Base-by-base conservation (phyloP, 2,888 invertebrate species). In the Sinohyriopsis cumingii region DNA sequence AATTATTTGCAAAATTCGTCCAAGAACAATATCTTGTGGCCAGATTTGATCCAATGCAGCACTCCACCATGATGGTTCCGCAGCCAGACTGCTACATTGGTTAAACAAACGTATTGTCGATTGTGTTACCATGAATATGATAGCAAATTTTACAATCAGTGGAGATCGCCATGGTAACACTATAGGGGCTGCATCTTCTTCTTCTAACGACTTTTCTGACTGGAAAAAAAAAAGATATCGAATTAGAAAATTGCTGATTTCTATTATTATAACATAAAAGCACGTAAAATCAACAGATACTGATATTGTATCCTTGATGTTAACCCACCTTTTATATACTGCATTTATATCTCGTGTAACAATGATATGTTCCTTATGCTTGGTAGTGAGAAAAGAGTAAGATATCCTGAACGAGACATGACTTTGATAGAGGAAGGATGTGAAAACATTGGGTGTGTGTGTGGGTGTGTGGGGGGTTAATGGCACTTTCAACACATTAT, bases 81-180 rank as follows among this genome's bases (percentile, higher is more conserved):
- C 63, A 9, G 74, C 66, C 1, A 72, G 60, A 1, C 83, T 83
- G 61, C 80, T 80, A 69, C 80, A 80, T 57, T 81, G 81, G 55
- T 81, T 77, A 57, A 85, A 80, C 62, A 82, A 73, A 22, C 76
- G 68, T 4, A 74, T 68, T 15, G 80, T 83, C 57, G 83, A 76
- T 68, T 86, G 86, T 0, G 86, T 85, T 25, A 85, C 74, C 83
- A 86, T 83, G 68, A 82, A 84, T 67, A 86, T 80, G 12, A 85
- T 79, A 12, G 84, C 80, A 63, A 80, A 72, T 67, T 84, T 84
- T 22, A 86, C 76, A 3, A 82, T 77, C n/a, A 85, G 62, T 20
- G 86, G 82, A 1, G 85, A 84, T 72, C 76, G 75, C 78, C 79
- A 83, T 7, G 85, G 82, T 9, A 83, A 73, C 53, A 82, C 33